phyloP scores from a whole-genome alignment of 2,888 invertebrate genomes.

The Ctenicera cuprea region DNA sequence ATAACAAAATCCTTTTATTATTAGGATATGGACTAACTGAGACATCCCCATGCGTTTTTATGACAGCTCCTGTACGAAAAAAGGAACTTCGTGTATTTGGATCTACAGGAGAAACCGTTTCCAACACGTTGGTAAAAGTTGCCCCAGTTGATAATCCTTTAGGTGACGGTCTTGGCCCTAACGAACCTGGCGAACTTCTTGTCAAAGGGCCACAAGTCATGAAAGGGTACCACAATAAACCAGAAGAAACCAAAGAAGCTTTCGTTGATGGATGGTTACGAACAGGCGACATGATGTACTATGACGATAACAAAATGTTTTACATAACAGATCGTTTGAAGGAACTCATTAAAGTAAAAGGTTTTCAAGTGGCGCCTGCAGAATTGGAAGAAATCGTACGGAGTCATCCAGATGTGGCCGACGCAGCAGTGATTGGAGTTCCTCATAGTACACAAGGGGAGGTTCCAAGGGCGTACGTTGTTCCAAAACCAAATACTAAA shows the following conservation, averaged over 20 bases:
- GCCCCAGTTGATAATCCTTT: constrained; percentile 72
- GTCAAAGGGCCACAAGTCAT: constrained; percentile 88
- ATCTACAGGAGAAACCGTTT: constrained; percentile 76
- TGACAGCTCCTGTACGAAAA: constrained; percentile 20
- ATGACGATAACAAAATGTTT: constrained; percentile 79
- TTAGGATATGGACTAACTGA: constrained; percentile 85
- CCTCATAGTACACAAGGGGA: constrained; percentile 82
- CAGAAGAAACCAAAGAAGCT: constrained; percentile 81
- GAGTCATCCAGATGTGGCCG: constrained; percentile 82
- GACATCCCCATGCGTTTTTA: constrained; percentile 72
- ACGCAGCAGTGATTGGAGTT: constrained; percentile 88
- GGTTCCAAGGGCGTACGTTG: constrained; percentile 83
- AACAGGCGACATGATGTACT: constrained; percentile 78
- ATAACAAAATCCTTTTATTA: background rate
- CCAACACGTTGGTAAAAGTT: constrained; percentile 80
- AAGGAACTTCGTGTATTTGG: constrained; percentile 57
- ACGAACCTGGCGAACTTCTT: constrained; percentile 82
- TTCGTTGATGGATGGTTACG: constrained; percentile 85
- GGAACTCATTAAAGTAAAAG: constrained; percentile 83
- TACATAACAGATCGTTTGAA: constrained; percentile 86
- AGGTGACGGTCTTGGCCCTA: constrained; percentile 63
- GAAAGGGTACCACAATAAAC: constrained; percentile 85
- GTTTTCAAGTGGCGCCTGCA: constrained; percentile 87
- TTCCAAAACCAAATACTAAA: constrained; percentile 72
- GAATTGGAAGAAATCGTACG: constrained; percentile 86